Evolutionary conservation across 2,888 invertebrate species (phyloP).

Genomic region (Ophioninae sp.): DNA sequence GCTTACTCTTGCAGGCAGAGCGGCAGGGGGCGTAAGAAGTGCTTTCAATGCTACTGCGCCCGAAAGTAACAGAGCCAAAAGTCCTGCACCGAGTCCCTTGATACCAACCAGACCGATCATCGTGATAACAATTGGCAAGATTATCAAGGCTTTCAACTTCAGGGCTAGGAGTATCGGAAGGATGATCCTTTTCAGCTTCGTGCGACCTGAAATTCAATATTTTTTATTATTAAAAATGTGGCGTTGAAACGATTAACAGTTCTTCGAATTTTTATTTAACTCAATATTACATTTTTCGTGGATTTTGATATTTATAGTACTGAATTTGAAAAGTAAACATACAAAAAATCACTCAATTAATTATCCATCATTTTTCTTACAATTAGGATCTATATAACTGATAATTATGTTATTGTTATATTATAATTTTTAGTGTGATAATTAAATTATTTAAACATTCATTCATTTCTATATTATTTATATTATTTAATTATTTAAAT

Average conservation of each 20-base stretch:
- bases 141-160: constrained; percentile 84
- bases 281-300: too few species aligned
- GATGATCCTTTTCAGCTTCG: constrained; percentile 84
- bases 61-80: constrained; percentile 84
- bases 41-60: constrained; percentile 80
- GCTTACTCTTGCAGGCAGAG: constrained; percentile 75
- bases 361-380: too few species aligned
- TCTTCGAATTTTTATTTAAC: too few species aligned
- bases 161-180: constrained; percentile 85
- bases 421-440: too few species aligned
- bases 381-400: too few species aligned
- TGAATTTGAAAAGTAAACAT: too few species aligned
- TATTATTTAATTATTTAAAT: too few species aligned
- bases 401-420: too few species aligned
- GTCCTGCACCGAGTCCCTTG: constrained; percentile 85
- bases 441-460: too few species aligned
- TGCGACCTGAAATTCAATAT: constrained; percentile 80
- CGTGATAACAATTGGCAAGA: constrained; percentile 84
- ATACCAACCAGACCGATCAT: constrained; percentile 85
- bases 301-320: too few species aligned
- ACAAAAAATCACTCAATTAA: too few species aligned
- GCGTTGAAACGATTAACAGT: not conserved
- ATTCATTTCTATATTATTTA: too few species aligned
- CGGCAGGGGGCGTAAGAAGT: constrained; percentile 73
- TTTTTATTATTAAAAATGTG: not conserved